Conservation (phyloP, 2,113 vertebrate genomes). For the Sturnus vulgaris region DNA sequence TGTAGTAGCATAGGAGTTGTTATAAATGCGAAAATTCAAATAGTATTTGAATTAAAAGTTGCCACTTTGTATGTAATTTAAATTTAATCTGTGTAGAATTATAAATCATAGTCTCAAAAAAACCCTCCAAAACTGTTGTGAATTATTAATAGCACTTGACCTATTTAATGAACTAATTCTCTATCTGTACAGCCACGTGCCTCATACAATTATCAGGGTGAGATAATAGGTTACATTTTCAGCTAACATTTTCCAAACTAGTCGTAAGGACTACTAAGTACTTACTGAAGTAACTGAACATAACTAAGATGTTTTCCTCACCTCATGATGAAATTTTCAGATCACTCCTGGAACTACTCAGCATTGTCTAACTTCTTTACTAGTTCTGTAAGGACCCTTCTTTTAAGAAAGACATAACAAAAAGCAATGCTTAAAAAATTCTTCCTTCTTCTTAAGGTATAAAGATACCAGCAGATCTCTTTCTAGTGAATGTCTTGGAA, state of each 20-base stretch:
- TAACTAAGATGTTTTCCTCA: not conserved
- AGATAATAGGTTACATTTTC: not conserved
- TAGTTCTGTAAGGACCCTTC: not conserved
- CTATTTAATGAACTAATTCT: not conserved
- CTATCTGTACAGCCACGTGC: not conserved
- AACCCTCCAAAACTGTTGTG: accelerated
- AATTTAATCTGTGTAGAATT: not conserved
- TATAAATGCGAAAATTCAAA: not conserved
- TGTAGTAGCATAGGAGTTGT: not conserved
- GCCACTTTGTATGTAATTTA: not conserved
- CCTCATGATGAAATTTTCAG: not conserved
- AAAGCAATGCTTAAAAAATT: not conserved
- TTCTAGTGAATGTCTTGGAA: constrained; percentile 80
- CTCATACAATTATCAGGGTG: not conserved
- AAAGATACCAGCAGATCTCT: constrained; percentile 74
- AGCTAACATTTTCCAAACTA: not conserved
- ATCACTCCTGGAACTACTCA: not conserved
- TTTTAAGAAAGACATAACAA: not conserved
- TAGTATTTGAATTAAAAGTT: not conserved
- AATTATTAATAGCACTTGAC: not conserved
- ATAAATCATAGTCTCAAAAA: not conserved
- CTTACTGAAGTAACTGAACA: no score
- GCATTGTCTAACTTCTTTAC: not conserved
- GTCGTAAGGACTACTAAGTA: not conserved
- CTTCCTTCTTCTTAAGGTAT: constrained; percentile 72